phyloP scores from a whole-genome alignment of 2,888 invertebrate species.

The Argyresthia goedartella region DNA sequence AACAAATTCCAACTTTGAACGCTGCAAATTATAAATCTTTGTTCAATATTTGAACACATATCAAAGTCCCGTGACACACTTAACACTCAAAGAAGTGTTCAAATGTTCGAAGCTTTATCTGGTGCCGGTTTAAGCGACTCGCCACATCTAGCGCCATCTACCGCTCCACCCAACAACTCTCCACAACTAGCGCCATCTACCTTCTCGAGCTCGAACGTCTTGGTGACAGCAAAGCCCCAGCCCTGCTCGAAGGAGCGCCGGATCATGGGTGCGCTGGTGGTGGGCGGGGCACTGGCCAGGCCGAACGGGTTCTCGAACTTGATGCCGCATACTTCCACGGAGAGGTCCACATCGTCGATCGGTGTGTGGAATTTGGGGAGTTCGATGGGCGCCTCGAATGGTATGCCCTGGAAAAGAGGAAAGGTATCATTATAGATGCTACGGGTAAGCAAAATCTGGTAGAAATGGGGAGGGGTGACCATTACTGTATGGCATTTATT shows the following conservation, averaged over 20 bases:
- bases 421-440: no score
- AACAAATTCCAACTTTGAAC: no score
- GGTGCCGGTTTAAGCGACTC: no score
- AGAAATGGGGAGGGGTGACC: no score
- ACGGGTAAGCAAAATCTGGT: background rate
- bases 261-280: constrained; percentile 95
- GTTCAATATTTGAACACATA: background rate
- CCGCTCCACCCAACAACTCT: no score
- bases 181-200: constrained; percentile 46
- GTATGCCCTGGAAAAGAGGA: constrained; percentile 59
- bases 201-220: constrained; percentile 96
- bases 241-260: constrained; percentile 94
- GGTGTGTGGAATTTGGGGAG: constrained; percentile 94
- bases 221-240: constrained; percentile 98
- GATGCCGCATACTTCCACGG: constrained; percentile 92
- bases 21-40: no score
- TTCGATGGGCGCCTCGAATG: constrained; percentile 73
- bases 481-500: no score
- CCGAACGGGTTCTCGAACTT: constrained; percentile 98
- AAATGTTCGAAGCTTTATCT: no score
- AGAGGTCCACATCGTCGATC: constrained; percentile 94
- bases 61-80: no score
- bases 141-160: no score
- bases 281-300: constrained; percentile 96
- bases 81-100: no score